Evolutionary conservation across 1,140 invertebrate species (phyloP).

Genomic region (Battus philenor): DNA sequence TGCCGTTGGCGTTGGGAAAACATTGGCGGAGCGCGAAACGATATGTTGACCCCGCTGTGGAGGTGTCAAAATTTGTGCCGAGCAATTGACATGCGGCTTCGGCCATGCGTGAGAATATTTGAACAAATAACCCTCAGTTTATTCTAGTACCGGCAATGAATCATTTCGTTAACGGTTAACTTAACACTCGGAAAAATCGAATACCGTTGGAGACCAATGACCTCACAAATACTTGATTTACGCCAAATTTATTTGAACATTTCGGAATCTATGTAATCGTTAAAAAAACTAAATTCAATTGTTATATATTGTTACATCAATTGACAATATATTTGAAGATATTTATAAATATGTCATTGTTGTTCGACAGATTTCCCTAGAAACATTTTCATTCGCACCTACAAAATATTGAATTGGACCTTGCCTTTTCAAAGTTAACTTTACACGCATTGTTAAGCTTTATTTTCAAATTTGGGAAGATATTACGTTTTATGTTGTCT

Average conservation of each 20-base stretch:
- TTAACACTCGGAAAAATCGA: conserved; percentile 51
- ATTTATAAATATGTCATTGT: no score
- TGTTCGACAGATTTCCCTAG: no score
- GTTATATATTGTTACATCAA: no score
- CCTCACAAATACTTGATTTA: conserved; percentile 39
- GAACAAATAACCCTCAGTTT: conserved; percentile 64
- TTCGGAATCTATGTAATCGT: no score
- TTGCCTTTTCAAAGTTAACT: no score
- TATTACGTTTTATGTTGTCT: conserved; percentile 6
- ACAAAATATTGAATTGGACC: no score
- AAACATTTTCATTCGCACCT: no score
- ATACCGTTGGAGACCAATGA: conserved; percentile 45
- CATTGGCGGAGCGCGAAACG: conserved; percentile 45
- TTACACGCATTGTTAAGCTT: no score
- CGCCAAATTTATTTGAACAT: conserved; percentile 29
- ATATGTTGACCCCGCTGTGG: conserved; percentile 50
- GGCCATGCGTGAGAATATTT: conserved; percentile 67
- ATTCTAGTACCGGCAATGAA: conserved; percentile 65
- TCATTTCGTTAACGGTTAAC: conserved; percentile 66
- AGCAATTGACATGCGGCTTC: conserved; percentile 53
- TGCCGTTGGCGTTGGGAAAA: conserved; percentile 41
- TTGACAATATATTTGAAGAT: no score
- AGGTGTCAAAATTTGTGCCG: conserved; percentile 60
- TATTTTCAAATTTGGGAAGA: no score
- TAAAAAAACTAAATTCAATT: no score